Percentiles rank a stretch among this genome's conserved stretches.
phyloP scores from a whole-genome alignment of 2,888 invertebrate genomes.

The Timema podura region DNA sequence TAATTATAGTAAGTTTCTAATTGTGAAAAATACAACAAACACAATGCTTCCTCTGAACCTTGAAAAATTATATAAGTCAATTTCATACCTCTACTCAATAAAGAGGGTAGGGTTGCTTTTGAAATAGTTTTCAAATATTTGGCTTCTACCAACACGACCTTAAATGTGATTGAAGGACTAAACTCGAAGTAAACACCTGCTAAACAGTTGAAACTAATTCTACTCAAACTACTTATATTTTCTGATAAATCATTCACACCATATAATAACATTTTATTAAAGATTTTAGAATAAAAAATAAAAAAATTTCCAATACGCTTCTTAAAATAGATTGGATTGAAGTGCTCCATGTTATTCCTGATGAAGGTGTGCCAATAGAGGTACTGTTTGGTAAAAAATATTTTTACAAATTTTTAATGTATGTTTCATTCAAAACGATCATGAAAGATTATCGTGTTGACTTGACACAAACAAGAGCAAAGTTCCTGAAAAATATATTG shows the following conservation, averaged over 20 bases:
- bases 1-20: constrained; percentile 17
- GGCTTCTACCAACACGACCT: constrained; percentile 11
- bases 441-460: constrained; percentile 12
- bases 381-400: constrained; percentile 21
- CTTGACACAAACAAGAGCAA: constrained; percentile 6
- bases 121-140: constrained; percentile 22
- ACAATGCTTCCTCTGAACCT: constrained; percentile 21
- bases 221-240: constrained; percentile 16
- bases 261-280: constrained; percentile 4
- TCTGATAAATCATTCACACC: neutral
- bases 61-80: constrained; percentile 16
- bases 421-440: constrained; percentile 13
- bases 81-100: constrained; percentile 17
- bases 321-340: constrained; percentile 25
- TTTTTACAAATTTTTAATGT: constrained; percentile 20
- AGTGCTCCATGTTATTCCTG: constrained; percentile 22
- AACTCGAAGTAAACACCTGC: constrained; percentile 5
- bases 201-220: constrained; percentile 19
- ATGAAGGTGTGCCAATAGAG: constrained; percentile 15
- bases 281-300: constrained; percentile 4
- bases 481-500: constrained; percentile 20
- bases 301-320: neutral
- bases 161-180: constrained; percentile 20
- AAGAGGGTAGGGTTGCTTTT: constrained; percentile 16
- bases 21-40: constrained; percentile 18